Evolutionary conservation across 2,888 invertebrate genomes (phyloP).

Genomic region (Mesorhabditis belari): DNA sequence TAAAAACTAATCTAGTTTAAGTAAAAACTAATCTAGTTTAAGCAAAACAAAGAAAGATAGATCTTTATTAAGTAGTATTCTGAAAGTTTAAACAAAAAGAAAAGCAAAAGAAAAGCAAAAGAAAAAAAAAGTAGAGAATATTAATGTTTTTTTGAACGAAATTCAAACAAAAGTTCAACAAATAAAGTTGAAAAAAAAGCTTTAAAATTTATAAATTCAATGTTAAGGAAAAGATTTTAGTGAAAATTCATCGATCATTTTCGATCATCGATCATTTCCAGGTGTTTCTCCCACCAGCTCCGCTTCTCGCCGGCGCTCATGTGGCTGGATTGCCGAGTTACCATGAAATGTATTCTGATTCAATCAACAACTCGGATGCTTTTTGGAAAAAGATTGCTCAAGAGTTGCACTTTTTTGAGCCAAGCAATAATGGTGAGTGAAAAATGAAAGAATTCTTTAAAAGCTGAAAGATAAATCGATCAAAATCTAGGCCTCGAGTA

Average conservation of each 20-base stretch:
- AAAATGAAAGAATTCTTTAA: not conserved
- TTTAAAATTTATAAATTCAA: too few species aligned
- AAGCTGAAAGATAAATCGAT: not conserved
- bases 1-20: too few species aligned
- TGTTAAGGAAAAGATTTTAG: too few species aligned
- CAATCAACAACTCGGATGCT: constrained; percentile 76
- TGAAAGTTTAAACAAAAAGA: too few species aligned
- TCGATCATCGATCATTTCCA: constrained; percentile 7
- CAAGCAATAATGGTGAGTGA: constrained; percentile 4
- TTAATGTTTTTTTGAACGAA: not conserved
- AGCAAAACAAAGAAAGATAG: too few species aligned
- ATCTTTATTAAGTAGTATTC: too few species aligned
- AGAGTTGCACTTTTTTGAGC: constrained; percentile 78
- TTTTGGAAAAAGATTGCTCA: constrained; percentile 91
- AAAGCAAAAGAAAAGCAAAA: too few species aligned
- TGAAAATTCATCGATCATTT: not conserved
- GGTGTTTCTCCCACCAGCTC: constrained; percentile 49
- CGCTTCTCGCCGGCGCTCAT: constrained; percentile 48
- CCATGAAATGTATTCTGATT: constrained; percentile 58
- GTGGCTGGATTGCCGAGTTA: constrained; percentile 43
- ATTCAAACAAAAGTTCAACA: constrained; percentile 1
- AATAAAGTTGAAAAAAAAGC: not conserved
- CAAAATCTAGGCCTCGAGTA: constrained; percentile 67
- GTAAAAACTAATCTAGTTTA: too few species aligned
- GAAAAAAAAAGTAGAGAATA: too few species aligned